These are phyloP conservation scores for Griposia aprilina DNA, from an alignment of 2,888 invertebrate genomes.

Conservation along the genomic window DNA sequence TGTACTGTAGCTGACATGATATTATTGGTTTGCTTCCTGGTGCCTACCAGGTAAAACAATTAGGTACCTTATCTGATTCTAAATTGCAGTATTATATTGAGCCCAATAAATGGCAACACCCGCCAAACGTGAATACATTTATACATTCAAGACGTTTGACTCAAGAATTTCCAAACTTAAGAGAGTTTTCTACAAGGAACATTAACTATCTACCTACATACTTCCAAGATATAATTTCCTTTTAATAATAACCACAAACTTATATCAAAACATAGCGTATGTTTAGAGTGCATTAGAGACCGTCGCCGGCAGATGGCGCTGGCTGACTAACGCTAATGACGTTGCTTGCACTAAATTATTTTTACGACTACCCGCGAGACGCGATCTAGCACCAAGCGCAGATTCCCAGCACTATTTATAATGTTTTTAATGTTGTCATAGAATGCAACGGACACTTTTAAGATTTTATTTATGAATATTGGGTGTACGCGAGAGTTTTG, in stretches of 20 bases:
- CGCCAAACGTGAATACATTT: neutral
- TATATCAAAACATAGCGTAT: conserved; percentile 64
- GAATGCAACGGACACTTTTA: conserved; percentile 58
- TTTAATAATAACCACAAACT: conserved; percentile 46
- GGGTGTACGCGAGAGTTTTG: neutral
- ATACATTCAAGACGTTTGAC: neutral
- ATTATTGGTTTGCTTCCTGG: neutral
- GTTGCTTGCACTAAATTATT: conserved; percentile 87
- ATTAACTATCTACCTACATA: neutral
- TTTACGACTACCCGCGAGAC: conserved; percentile 84
- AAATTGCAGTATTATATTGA: neutral
- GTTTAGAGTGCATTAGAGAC: conserved; percentile 66
- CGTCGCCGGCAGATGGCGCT: conserved; percentile 80
- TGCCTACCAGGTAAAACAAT: too few relatives aligned
- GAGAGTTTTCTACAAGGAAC: neutral
- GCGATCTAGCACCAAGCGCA: conserved; percentile 64
- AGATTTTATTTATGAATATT: conserved; percentile 52
- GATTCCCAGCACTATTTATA: conserved; percentile 62
- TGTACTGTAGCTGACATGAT: too few relatives aligned
- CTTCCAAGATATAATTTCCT: conserved; percentile 28
- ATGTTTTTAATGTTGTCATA: conserved; percentile 59
- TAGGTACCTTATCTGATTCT: too few relatives aligned
- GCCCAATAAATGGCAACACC: neutral
- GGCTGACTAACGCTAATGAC: conserved; percentile 81
- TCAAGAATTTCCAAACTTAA: neutral